A percentile compares a stretch with the other conserved stretches of the same genome.
These are phyloP conservation scores for Catocala nupta DNA, from an alignment of 2,888 invertebrate genomes.

Conservation along the genomic window DNA sequence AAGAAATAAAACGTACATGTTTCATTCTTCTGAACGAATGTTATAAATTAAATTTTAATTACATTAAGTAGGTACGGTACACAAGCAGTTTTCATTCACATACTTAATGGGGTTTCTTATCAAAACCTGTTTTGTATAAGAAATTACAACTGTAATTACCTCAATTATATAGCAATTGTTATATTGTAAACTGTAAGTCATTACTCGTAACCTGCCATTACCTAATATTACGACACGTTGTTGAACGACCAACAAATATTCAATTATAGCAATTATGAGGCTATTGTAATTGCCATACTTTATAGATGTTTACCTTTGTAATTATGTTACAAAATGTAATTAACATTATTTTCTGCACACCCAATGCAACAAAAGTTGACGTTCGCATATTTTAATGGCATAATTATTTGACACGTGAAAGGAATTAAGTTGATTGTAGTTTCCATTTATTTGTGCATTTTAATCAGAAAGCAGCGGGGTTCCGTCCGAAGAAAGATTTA, in stretches of 20 bases:
- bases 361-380: constrained; percentile 1
- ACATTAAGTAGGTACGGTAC: not conserved
- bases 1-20: not conserved
- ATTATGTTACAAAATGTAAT: constrained; percentile 38
- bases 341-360: constrained; percentile 29
- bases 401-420: constrained; percentile 41
- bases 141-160: constrained; percentile 30
- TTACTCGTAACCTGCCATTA: constrained; percentile 33
- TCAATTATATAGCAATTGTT: constrained; percentile 43
- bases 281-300: constrained; percentile 42
- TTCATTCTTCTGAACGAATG: no score
- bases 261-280: constrained; percentile 43
- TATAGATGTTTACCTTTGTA: constrained; percentile 44
- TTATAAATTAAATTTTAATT: constrained; percentile 6
- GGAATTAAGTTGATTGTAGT: constrained; percentile 36
- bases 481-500: constrained; percentile 61
- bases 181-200: constrained; percentile 23
- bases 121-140: constrained; percentile 26
- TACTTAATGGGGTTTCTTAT: constrained; percentile 22
- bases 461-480: constrained; percentile 56
- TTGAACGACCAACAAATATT: constrained; percentile 43
- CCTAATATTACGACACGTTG: constrained; percentile 41
- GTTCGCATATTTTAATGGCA: constrained; percentile 27
- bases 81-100: not conserved
- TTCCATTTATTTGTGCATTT: constrained; percentile 40